A percentile compares a stretch with the other conserved stretches of the same genome.
phyloP scores from a whole-genome alignment of 2,113 vertebrate genomes.

The Pongo abelii region DNA sequence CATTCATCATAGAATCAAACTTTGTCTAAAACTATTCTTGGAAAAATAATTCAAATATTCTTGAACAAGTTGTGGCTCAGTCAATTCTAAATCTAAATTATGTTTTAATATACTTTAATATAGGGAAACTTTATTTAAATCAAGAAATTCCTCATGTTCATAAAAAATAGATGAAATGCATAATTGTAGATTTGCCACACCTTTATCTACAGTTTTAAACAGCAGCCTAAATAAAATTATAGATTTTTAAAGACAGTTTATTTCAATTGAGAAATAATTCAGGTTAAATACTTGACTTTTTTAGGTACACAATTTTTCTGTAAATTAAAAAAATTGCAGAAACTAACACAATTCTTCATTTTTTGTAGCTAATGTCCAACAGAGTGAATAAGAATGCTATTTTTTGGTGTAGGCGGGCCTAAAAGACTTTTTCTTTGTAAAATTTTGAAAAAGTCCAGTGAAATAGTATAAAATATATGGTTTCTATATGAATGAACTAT shows the following conservation, averaged over 20 bases:
- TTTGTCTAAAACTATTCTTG: background rate
- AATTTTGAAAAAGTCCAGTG: background rate
- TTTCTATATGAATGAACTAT: background rate
- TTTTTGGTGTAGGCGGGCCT: background rate
- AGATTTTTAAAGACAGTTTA: background rate
- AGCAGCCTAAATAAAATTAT: background rate
- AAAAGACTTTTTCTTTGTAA: background rate
- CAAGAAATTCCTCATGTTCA: background rate
- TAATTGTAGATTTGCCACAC: background rate
- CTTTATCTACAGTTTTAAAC: background rate
- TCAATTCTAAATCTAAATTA: background rate
- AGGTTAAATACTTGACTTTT: background rate
- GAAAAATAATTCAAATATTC: constrained; percentile 29
- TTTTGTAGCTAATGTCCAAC: constrained; percentile 40
- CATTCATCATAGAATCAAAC: background rate
- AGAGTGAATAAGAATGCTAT: constrained; percentile 23
- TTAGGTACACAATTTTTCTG: background rate
- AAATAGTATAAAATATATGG: background rate
- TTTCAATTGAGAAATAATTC: background rate
- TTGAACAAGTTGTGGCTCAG: background rate
- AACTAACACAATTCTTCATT: constrained; percentile 8
- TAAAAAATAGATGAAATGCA: background rate
- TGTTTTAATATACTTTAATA: background rate
- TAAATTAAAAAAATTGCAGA: constrained; percentile 6
- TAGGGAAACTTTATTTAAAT: background rate